Evolutionary conservation across 2,113 vertebrate genomes (phyloP).

Genomic region (Myotis yumanensis): DNA sequence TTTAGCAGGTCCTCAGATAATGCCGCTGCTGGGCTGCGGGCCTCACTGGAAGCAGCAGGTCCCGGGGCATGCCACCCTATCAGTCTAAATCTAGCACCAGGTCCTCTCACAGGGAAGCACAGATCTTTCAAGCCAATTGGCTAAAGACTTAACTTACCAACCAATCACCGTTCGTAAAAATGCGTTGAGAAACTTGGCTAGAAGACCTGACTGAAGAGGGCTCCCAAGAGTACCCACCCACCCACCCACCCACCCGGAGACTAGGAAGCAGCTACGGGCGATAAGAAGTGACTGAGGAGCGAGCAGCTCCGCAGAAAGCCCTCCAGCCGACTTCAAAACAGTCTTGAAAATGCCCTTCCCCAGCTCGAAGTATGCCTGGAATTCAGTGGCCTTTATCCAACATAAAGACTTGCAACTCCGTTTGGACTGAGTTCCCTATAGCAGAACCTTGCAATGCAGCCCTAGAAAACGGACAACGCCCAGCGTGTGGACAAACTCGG

Average conservation of each 20-base stretch:
- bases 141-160: not conserved
- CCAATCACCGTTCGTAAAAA: not conserved
- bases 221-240: not conserved
- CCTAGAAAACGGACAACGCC: not conserved
- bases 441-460: not conserved
- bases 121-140: not conserved
- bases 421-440: not conserved
- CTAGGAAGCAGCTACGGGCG: not conserved
- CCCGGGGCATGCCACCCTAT: not conserved
- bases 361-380: slow-evolving; percentile 65
- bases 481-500: not conserved
- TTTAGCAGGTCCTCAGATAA: not conserved
- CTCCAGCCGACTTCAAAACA: not conserved
- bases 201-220: not conserved
- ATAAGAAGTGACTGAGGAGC: not conserved
- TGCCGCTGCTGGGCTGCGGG: not conserved
- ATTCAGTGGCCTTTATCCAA: slow-evolving; percentile 69
- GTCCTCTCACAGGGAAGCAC: not conserved
- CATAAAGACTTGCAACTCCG: slow-evolving; percentile 28
- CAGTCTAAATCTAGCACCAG: not conserved
- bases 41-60: not conserved
- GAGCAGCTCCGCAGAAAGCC: not conserved
- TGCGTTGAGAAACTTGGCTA: not conserved
- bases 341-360: slow-evolving; percentile 56
- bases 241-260: not conserved